A percentile compares a stretch with the other conserved stretches of the same genome.
These are phyloP conservation scores for Malurus splendens DNA, from an alignment of 2,797 vertebrate species.

Conservation along the genomic window DNA sequence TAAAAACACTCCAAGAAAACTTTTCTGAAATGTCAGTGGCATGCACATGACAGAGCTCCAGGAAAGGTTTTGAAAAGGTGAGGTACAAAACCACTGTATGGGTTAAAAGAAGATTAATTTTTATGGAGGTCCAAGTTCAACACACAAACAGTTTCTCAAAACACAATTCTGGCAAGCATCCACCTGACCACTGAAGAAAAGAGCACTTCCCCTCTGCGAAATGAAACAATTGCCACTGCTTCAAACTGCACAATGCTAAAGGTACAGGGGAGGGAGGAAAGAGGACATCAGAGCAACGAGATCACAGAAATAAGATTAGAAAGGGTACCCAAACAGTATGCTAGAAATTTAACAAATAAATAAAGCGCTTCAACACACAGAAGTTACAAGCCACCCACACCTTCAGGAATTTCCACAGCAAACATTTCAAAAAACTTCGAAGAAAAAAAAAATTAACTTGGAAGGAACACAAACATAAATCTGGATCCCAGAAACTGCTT, in stretches of 20 bases:
- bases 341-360: not conserved
- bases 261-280: not conserved
- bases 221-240: not conserved
- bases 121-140: constrained; percentile 1
- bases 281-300: not conserved
- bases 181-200: not conserved
- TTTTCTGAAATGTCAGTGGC: not conserved
- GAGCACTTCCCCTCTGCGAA: constrained; percentile 1
- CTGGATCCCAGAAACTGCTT: not conserved
- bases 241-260: not conserved
- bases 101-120: not conserved
- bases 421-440: not conserved
- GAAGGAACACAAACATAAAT: not conserved
- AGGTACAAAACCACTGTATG: not conserved
- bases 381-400: not conserved
- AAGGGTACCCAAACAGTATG: not conserved
- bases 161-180: constrained; percentile 24
- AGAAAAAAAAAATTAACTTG: not conserved
- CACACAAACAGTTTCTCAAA: not conserved
- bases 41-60: accelerated
- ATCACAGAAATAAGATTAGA: not conserved
- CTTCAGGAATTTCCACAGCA: not conserved
- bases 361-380: not conserved
- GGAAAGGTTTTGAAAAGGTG: not conserved
- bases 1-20: not conserved